These are phyloP conservation scores for Papio anubis DNA, from an alignment of 2,113 vertebrate genomes.

Conservation along the genomic window DNA sequence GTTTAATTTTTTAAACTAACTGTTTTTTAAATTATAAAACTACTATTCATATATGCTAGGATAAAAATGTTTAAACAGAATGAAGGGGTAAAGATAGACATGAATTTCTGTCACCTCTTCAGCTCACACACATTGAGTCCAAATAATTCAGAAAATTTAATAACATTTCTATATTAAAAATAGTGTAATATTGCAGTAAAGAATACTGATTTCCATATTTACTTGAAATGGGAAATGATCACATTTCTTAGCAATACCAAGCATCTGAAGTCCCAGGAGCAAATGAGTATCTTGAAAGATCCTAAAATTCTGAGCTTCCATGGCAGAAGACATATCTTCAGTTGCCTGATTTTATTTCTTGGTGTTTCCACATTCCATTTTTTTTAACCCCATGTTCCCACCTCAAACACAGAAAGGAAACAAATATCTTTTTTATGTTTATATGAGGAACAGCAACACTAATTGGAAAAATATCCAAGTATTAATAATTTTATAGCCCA, in stretches of 20 bases:
- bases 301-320: background rate
- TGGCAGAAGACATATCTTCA: background rate
- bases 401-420: background rate
- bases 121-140: background rate
- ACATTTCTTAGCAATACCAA: background rate
- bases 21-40: background rate
- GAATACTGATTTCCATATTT: background rate
- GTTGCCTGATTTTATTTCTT: background rate
- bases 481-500: background rate
- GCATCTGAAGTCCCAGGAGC: background rate
- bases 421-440: background rate
- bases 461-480: background rate
- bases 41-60: background rate
- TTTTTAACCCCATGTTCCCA: background rate
- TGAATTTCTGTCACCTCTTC: background rate
- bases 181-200: background rate
- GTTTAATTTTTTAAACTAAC: background rate
- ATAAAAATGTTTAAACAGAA: background rate
- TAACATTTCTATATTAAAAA: conserved; percentile 23
- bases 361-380: background rate
- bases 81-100: background rate
- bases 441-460: background rate
- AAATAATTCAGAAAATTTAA: conserved; percentile 16
- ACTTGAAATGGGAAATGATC: background rate
- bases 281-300: background rate